A percentile compares a stretch with the other conserved stretches of the same genome.
Evolutionary conservation across 2,797 vertebrate species (phyloP).

Genomic region (Chaenodraco wilsoni): DNA sequence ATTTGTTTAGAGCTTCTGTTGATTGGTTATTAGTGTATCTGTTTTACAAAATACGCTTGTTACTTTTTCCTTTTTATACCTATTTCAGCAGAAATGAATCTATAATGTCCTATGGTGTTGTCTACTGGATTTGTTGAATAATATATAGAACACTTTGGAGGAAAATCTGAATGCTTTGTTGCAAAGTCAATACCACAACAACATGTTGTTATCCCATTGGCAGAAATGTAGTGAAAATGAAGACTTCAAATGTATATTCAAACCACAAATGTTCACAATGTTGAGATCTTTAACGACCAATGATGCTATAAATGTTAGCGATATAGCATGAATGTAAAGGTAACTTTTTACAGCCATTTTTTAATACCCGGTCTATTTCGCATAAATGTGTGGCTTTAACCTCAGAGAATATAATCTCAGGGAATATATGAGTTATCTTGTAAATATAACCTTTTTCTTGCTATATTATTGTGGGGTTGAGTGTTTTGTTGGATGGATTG

Average conservation of each 20-base stretch:
- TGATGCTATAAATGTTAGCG: background rate
- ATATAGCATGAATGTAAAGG: background rate
- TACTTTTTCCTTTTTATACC: too few species aligned
- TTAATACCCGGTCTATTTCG: background rate
- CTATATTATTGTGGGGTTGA: too few species aligned
- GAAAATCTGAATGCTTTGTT: slow-evolving; percentile 1
- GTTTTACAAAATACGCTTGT: too few species aligned
- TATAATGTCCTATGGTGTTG: too few species aligned
- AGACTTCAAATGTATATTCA: background rate
- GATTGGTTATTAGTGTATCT: too few species aligned
- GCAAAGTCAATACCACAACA: background rate
- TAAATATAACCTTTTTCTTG: too few species aligned
- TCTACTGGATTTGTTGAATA: too few species aligned
- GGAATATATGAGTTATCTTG: too few species aligned
- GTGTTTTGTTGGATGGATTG: background rate
- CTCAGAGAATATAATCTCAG: too few species aligned
- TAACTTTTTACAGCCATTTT: background rate
- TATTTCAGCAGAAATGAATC: too few species aligned
- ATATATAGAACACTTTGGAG: background rate
- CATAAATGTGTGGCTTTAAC: too few species aligned
- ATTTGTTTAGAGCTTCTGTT: too few species aligned
- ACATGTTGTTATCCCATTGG: background rate
- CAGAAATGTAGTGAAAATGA: background rate
- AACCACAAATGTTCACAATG: background rate
- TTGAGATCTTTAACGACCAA: background rate